A percentile compares a stretch with the other conserved stretches of the same genome.
These are phyloP conservation scores for Trypoxylon attenuatum DNA, from an alignment of 2,888 invertebrate genomes.

Conservation along the genomic window DNA sequence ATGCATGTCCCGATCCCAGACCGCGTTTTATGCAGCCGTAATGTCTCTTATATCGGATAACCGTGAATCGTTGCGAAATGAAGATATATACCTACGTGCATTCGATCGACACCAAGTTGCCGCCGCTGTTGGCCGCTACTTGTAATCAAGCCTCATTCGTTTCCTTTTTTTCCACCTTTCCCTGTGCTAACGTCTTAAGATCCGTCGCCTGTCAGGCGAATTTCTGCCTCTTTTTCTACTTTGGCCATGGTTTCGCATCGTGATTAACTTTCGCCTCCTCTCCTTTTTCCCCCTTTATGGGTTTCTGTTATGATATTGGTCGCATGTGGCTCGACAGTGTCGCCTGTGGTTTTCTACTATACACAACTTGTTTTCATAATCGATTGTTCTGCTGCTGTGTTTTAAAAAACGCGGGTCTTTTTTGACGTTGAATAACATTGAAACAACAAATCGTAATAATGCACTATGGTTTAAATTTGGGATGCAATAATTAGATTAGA, in stretches of 20 bases:
- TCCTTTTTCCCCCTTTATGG: constrained; percentile 19
- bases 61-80: constrained; percentile 58
- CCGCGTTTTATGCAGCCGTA: constrained; percentile 29
- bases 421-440: too few relatives aligned
- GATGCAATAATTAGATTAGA: too few relatives aligned
- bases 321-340: not conserved
- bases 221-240: not conserved
- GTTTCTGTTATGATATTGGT: constrained; percentile 1
- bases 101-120: constrained; percentile 42
- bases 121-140: constrained; percentile 21
- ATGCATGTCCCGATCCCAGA: constrained; percentile 24
- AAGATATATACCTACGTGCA: constrained; percentile 51
- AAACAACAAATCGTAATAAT: too few relatives aligned
- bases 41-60: constrained; percentile 50
- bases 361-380: too few relatives aligned
- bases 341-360: not conserved
- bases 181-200: not conserved
- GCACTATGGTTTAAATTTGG: too few relatives aligned
- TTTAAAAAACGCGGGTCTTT: too few relatives aligned
- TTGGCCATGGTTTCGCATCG: not conserved
- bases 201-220: not conserved
- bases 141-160: constrained; percentile 47
- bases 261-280: not conserved
- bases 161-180: constrained; percentile 37
- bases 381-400: too few relatives aligned